Evolutionary conservation across 1,140 invertebrate species (phyloP).

Genomic region (Aphaenogaster floridana): DNA sequence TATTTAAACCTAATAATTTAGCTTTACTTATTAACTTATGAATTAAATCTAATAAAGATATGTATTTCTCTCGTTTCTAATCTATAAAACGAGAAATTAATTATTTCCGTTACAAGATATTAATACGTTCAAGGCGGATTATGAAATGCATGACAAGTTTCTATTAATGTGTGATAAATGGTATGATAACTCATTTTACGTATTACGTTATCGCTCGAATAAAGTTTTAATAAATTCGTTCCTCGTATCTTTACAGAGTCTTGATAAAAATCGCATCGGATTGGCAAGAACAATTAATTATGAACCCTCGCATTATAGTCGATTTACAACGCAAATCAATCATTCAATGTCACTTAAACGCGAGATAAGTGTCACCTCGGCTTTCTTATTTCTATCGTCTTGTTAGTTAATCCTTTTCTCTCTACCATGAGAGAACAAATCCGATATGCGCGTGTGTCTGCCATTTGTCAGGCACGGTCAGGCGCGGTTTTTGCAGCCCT

Average conservation of each 20-base stretch:
- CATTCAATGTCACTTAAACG: slow-evolving; percentile 61
- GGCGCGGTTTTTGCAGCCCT: slow-evolving; percentile 32
- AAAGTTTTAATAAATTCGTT: not conserved
- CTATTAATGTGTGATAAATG: slow-evolving; percentile 34
- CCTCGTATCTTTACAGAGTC: not conserved
- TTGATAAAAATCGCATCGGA: not conserved
- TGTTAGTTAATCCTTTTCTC: slow-evolving; percentile 45
- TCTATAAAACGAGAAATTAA: not conserved
- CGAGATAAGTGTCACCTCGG: slow-evolving; percentile 57
- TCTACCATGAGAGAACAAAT: slow-evolving; percentile 15
- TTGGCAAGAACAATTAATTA: slow-evolving; percentile 6
- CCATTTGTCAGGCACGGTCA: slow-evolving; percentile 58
- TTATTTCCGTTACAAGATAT: slow-evolving; percentile 14
- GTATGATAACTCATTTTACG: not conserved
- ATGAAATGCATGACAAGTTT: not conserved
- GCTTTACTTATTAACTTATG: no score
- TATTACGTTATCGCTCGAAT: not conserved
- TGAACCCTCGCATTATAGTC: slow-evolving; percentile 47
- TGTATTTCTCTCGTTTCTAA: not conserved
- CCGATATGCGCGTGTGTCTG: slow-evolving; percentile 40
- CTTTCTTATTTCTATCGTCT: slow-evolving; percentile 41
- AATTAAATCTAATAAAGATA: slow-evolving; percentile 3
- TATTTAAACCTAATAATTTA: not conserved
- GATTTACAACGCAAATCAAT: slow-evolving; percentile 38
- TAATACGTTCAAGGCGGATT: not conserved